Evolutionary conservation across 37 sponge, comb jelly and placozoan species (phyloP).

Genomic region (Beroe forskalii): DNA sequence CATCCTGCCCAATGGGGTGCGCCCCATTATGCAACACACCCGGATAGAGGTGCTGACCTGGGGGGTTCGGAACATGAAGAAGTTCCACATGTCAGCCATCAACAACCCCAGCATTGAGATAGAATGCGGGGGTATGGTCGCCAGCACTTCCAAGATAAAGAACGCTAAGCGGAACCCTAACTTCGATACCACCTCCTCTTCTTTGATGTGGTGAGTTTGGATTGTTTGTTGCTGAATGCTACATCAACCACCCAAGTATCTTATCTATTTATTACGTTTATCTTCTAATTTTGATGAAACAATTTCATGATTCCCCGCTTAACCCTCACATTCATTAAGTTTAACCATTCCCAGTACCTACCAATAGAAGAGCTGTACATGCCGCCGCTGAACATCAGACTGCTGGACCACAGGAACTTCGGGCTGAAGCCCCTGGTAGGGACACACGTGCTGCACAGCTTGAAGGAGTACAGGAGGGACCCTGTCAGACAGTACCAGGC

Average conservation of each 20-base stretch:
- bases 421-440: conserved; percentile 60
- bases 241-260: not conserved
- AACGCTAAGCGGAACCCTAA: conserved; percentile 88
- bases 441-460: conserved; percentile 26
- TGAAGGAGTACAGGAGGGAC: conserved; percentile 13
- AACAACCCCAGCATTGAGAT: conserved; percentile 86
- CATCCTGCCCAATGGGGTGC: conserved; percentile 4
- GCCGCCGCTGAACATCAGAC: conserved; percentile 62
- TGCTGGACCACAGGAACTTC: conserved; percentile 54
- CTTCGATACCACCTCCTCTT: conserved; percentile 82
- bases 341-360: no score
- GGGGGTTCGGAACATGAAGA: conserved; percentile 99
- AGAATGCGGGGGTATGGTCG: conserved; percentile 84
- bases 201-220: conserved; percentile 69
- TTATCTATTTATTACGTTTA: no score
- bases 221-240: not conserved
- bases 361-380: conserved; percentile 60
- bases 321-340: no score
- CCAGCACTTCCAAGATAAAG: conserved; percentile 77
- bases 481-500: conserved; percentile 51
- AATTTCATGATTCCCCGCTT: no score
- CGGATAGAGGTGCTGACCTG: conserved; percentile 77
- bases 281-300: no score
- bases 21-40: conserved; percentile 53
- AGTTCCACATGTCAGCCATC: conserved; percentile 84